These are phyloP conservation scores for Kryptolebias marmoratus DNA, from an alignment of 2,113 vertebrate species.

Conservation along the genomic window DNA sequence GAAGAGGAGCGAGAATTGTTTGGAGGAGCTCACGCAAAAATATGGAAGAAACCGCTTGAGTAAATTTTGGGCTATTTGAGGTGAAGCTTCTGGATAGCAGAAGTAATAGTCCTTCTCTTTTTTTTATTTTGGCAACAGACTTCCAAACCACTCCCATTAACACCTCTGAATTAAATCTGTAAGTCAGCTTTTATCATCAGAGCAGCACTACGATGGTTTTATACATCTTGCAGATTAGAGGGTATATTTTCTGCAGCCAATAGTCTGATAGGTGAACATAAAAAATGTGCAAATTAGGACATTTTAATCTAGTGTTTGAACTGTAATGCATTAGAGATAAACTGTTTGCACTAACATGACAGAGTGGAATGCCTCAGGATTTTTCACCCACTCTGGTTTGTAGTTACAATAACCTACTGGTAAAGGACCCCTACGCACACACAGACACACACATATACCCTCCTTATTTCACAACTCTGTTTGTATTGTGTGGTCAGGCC, in stretches of 20 bases:
- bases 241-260: no score
- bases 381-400: neutral
- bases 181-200: neutral
- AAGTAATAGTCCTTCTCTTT: conserved; percentile 20
- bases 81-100: neutral
- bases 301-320: no score
- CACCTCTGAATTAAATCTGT: conserved; percentile 24
- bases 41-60: neutral
- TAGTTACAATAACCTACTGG: conserved; percentile 14
- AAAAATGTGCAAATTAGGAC: no score
- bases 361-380: conserved; percentile 27
- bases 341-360: conserved; percentile 20
- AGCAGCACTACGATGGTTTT: neutral
- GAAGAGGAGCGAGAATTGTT: conserved; percentile 8
- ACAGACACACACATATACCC: neutral
- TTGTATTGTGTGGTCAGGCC: conserved; percentile 52
- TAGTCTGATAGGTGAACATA: no score
- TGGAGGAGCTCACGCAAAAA: conserved; percentile 4
- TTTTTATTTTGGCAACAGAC: conserved; percentile 1
- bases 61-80: neutral
- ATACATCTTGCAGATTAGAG: no score
- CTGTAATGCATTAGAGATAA: conserved; percentile 6
- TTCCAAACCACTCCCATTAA: conserved; percentile 15
- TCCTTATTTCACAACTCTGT: conserved; percentile 44
- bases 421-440: neutral